These are phyloP conservation scores for Chalcis sispes DNA, from an alignment of 2,888 invertebrate genomes.

Conservation along the genomic window DNA sequence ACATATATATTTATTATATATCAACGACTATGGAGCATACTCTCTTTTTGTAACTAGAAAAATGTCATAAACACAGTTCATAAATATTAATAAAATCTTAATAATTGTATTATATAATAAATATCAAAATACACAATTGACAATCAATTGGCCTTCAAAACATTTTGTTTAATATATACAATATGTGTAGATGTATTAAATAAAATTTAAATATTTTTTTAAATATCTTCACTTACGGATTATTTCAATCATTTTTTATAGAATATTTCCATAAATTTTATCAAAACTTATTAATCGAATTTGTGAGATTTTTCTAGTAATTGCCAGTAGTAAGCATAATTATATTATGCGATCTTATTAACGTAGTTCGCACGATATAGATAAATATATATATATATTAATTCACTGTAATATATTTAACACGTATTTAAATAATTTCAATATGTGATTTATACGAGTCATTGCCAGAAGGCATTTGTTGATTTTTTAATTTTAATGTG, in stretches of 20 bases:
- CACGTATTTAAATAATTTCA: conserved; percentile 28
- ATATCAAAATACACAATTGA: too few species aligned
- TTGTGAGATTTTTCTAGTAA: not conserved
- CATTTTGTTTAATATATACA: too few species aligned
- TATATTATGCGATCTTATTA: conserved; percentile 36
- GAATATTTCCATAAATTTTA: too few species aligned
- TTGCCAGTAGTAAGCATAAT: conserved; percentile 19
- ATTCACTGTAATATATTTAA: conserved; percentile 5
- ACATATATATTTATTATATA: conserved; percentile 32
- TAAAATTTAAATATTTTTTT: too few species aligned
- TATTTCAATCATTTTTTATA: too few species aligned
- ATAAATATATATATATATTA: conserved; percentile 1
- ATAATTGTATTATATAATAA: too few species aligned
- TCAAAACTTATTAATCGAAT: not conserved
- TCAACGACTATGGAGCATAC: conserved; percentile 51
- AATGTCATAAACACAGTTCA: too few species aligned
- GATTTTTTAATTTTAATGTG: conserved; percentile 24
- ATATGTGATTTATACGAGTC: conserved; percentile 24
- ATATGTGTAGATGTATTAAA: too few species aligned
- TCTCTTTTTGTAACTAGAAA: conserved; percentile 15
- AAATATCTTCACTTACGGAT: too few species aligned
- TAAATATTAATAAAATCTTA: too few species aligned
- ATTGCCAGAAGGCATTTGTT: conserved; percentile 20
- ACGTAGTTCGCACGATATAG: conserved; percentile 5
- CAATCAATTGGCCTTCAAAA: too few species aligned